These are phyloP conservation scores for Trissonchulus latispiculum DNA, from an alignment of 2,888 invertebrate species.

Conservation along the genomic window DNA sequence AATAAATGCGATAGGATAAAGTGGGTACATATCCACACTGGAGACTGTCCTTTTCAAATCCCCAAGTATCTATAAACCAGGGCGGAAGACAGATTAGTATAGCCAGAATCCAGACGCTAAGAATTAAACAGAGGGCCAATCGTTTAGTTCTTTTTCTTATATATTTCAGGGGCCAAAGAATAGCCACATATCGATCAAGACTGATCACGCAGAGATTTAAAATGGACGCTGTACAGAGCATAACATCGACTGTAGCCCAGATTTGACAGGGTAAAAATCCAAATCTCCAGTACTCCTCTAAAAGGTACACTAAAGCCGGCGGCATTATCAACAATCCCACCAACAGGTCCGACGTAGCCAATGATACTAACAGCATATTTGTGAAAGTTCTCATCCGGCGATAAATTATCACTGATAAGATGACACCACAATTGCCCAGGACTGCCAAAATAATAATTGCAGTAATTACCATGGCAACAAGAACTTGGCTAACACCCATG, in stretches of 20 bases:
- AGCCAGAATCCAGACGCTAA: constrained; percentile 43
- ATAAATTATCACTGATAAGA: constrained; percentile 44
- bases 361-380: constrained; percentile 44
- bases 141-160: constrained; percentile 27
- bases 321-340: constrained; percentile 46
- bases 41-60: neutral
- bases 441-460: constrained; percentile 39
- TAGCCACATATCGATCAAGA: constrained; percentile 46
- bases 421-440: constrained; percentile 44
- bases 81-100: constrained; percentile 43
- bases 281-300: constrained; percentile 42
- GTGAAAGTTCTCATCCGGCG: constrained; percentile 46
- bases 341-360: constrained; percentile 44
- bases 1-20: constrained; percentile 44
- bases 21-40: constrained; percentile 19
- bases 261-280: constrained; percentile 33
- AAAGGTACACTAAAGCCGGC: constrained; percentile 42
- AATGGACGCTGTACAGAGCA: constrained; percentile 42
- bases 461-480: constrained; percentile 30
- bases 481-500: constrained; percentile 3
- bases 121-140: constrained; percentile 40
- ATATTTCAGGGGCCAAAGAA: constrained; percentile 44
- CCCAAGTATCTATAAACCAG: constrained; percentile 42
- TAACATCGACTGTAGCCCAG: constrained; percentile 42
- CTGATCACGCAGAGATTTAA: constrained; percentile 42